Evolutionary conservation across 1,140 invertebrate species (phyloP).

Genomic region (Euwallacea similis): DNA sequence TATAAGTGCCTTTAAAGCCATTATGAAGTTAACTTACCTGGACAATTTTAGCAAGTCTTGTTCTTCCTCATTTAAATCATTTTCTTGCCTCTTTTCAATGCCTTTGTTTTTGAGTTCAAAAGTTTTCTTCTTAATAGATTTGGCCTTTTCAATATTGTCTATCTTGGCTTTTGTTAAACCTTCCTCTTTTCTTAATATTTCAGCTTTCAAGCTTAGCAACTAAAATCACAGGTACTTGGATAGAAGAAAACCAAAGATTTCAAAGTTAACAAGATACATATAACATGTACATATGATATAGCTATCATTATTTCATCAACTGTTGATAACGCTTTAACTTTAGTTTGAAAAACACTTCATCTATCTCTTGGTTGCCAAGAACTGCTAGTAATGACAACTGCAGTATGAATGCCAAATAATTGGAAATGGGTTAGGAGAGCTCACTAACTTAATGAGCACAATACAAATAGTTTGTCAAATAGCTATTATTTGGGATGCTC

Average conservation of each 20-base stretch:
- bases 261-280: background rate
- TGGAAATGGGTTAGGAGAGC: too few relatives aligned
- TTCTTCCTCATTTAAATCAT: slow-evolving; percentile 58
- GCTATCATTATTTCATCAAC: too few relatives aligned
- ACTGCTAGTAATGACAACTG: too few relatives aligned
- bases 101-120: slow-evolving; percentile 58
- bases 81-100: slow-evolving; percentile 57
- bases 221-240: slow-evolving; percentile 49
- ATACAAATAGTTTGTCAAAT: too few relatives aligned
- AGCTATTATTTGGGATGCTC: too few relatives aligned
- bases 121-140: slow-evolving; percentile 53
- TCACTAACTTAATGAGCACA: too few relatives aligned
- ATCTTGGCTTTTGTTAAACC: slow-evolving; percentile 69
- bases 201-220: slow-evolving; percentile 72
- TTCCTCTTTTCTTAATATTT: slow-evolving; percentile 74
- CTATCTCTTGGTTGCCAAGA: too few relatives aligned
- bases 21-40: slow-evolving; percentile 54
- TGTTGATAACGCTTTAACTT: too few relatives aligned
- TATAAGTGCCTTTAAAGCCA: too few relatives aligned
- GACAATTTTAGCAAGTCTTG: slow-evolving; percentile 66
- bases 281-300: too few relatives aligned
- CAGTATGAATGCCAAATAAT: too few relatives aligned
- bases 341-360: too few relatives aligned
- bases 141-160: slow-evolving; percentile 52
- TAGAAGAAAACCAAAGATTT: background rate